These are phyloP conservation scores for Holothuria leucospilota DNA, from an alignment of 53 echinoderm and acorn worm species.

Conservation along the genomic window DNA sequence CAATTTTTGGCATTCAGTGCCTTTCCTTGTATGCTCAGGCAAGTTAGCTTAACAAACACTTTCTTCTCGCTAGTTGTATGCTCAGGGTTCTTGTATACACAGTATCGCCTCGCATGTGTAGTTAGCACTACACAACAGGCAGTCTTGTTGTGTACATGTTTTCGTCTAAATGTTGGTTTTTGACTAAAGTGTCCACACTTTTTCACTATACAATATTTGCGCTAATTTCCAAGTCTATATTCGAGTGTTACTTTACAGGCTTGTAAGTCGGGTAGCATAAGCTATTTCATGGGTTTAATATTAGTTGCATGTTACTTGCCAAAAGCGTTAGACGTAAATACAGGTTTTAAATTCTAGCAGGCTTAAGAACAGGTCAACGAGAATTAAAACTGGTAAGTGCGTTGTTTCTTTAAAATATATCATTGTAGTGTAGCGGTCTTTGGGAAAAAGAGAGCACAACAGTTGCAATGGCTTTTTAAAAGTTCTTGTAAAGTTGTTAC, in stretches of 20 bases:
- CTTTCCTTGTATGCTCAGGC: constrained; percentile 34
- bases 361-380: not conserved
- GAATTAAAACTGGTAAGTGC: constrained; percentile 14
- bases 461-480: no score
- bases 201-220: constrained; percentile 37
- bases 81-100: constrained; percentile 30
- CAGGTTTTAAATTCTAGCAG: not conserved
- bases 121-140: constrained; percentile 10
- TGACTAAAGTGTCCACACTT: constrained; percentile 38
- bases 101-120: constrained; percentile 9
- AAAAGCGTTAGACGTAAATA: constrained; percentile 17
- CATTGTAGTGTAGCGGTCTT: no score
- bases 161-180: constrained; percentile 25
- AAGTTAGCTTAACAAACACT: constrained; percentile 45
- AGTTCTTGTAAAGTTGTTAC: no score
- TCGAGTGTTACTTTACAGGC: constrained; percentile 20
- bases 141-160: constrained; percentile 18
- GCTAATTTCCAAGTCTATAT: constrained; percentile 38
- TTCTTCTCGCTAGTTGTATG: constrained; percentile 24
- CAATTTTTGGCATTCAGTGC: not conserved
- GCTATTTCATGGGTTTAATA: constrained; percentile 10
- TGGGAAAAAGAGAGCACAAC: no score
- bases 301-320: constrained; percentile 26
- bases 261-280: constrained; percentile 8
- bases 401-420: no score